Percentiles rank a stretch among this genome's conserved stretches.
phyloP scores from a whole-genome alignment of 2,888 invertebrate genomes.

The Conchocele bisecta region DNA sequence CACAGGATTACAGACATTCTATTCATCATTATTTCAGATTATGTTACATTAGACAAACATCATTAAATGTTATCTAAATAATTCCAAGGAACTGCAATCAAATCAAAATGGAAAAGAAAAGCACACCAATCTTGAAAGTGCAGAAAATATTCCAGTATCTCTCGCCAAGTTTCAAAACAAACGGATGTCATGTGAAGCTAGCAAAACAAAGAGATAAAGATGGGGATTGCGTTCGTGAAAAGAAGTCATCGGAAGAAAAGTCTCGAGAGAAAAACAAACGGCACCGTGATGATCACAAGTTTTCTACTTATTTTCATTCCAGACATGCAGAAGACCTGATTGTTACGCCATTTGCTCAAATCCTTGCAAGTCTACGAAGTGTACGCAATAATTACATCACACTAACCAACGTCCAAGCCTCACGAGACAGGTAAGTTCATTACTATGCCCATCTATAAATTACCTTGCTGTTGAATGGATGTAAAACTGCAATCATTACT shows the following conservation, averaged over 20 bases:
- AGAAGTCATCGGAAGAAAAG: neutral
- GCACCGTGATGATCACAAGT: constrained; percentile 41
- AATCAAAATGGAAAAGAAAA: too few species aligned
- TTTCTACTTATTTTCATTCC: constrained; percentile 82
- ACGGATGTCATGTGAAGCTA: constrained; percentile 58
- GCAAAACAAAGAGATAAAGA: constrained; percentile 56
- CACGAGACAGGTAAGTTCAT: constrained; percentile 76
- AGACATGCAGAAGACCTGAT: constrained; percentile 99
- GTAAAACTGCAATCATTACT: too few species aligned
- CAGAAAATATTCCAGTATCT: constrained; percentile 67
- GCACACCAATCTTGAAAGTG: too few species aligned
- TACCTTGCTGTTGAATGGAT: too few species aligned
- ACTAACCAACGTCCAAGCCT: constrained; percentile 90
- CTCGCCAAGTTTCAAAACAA: constrained; percentile 66
- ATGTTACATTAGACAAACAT: too few species aligned
- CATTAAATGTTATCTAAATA: too few species aligned
- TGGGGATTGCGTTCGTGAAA: too few species aligned
- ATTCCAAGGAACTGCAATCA: too few species aligned
- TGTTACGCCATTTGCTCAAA: constrained; percentile 99
- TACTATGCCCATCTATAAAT: too few species aligned
- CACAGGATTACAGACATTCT: too few species aligned
- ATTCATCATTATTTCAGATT: too few species aligned
- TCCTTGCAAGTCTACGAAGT: constrained; percentile 98
- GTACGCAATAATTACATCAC: constrained; percentile 98
- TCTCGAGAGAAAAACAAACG: neutral